phyloP scores from a whole-genome alignment of 1,140 invertebrate species.

The Frieseomelitta varia region DNA sequence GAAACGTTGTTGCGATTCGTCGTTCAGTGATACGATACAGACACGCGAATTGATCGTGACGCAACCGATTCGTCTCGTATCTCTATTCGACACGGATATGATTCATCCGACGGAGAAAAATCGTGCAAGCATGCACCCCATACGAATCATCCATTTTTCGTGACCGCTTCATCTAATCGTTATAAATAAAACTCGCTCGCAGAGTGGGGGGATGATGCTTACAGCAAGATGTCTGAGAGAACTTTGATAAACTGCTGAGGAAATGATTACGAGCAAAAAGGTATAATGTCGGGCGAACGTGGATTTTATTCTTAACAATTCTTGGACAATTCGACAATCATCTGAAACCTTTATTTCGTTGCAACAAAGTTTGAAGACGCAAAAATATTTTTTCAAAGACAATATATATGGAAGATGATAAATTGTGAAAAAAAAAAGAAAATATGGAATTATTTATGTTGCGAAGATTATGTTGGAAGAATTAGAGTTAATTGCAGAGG shows the following conservation, averaged over 20 bases:
- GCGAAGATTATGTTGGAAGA: too few species aligned
- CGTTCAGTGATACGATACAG: conserved; percentile 26
- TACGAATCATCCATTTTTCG: conserved; percentile 48
- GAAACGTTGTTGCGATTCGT: conserved; percentile 54
- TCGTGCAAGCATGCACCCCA: conserved; percentile 34
- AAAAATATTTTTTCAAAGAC: too few species aligned
- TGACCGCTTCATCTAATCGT: conserved; percentile 29
- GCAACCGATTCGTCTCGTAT: conserved; percentile 56
- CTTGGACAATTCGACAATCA: too few species aligned
- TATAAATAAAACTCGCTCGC: background rate
- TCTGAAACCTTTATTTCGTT: too few species aligned
- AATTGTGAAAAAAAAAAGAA: too few species aligned
- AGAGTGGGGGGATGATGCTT: background rate
- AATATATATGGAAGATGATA: too few species aligned
- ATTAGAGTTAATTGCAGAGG: too few species aligned
- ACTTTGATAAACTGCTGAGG: background rate
- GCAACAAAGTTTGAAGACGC: too few species aligned
- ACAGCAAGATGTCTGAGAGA: background rate
- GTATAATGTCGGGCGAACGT: too few species aligned
- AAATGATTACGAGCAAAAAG: too few species aligned
- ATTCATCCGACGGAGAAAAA: conserved; percentile 63
- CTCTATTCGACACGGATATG: conserved; percentile 58
- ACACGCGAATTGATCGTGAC: conserved; percentile 58
- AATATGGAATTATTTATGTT: too few species aligned
- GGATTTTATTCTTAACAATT: too few species aligned